Base-by-base conservation (phyloP, 2,113 vertebrate species). In the Chaetodon auriga region DNA sequence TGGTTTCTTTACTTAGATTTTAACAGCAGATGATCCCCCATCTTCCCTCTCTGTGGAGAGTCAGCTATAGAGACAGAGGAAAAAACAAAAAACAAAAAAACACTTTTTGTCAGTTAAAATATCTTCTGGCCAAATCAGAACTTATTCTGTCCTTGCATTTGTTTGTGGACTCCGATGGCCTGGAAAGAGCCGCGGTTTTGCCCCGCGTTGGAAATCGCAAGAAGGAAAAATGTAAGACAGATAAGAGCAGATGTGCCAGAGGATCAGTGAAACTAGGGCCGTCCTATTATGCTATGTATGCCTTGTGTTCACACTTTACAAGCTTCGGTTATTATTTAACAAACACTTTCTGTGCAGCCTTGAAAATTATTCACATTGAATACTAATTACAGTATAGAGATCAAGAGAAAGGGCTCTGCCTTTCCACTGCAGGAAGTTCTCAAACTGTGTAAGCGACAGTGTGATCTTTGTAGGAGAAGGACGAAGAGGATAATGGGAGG, bases 1-100 rank as follows among this genome's bases (percentile, higher is more conserved):
- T 83, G 1, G 15, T 49, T 46, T 54, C 80, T 78, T 80, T 74
- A 73, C 68, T 84, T 83, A 25, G 69, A 81, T 79, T 84, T 70
- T 75, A 70, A 78, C 49, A 66, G 75, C 1, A 73, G 61, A 83
- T 87, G 36, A 83, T 76, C 51, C 60, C 36, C 12, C 51, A 49
- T 62, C 55, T 68, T 66, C 36, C 43, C 71, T 66, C 38, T 63
- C 23, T 66, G 13, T 80, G 53, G 53, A 61, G 25, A 80, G 43
- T 45, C 10, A 45, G 43, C 8, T 2, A 45, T 30, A 30, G 30
- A 30, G 30, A 30, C 2, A 30, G 43, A 11, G n/a, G n/a, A n/a
- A n/a, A n/a, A n/a, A n/a, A n/a, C n/a, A n/a, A n/a, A n/a, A 43
- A 71, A 23, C 49, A 45, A 8, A 49, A 66, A 64, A 74, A 65